Evolutionary conservation across 2,888 invertebrate genomes (phyloP), one percentile per base, ranked within the genome.

Genomic region (Synergus laeviventris): DNA sequence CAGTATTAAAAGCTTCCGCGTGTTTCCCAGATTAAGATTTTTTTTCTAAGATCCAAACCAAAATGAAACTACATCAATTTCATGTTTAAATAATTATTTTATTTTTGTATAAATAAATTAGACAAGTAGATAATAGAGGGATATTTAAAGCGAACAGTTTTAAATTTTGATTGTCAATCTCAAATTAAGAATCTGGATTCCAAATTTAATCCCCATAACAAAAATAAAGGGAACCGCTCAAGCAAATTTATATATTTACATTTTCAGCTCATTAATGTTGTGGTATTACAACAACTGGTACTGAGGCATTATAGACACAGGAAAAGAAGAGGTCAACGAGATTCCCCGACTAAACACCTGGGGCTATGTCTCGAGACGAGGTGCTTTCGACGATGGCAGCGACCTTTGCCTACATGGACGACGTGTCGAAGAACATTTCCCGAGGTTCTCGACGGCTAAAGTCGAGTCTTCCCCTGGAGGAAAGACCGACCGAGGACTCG

Each of bases 361-460:
- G n/a, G 45, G 36, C 70, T 3, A 70, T 70, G 70, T 70, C 70
- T 70, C 70, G 49, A 70, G 70, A 70, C 31, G 70, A 70, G 45
- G 70, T 70, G 45, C 31, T 49, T 1, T n/a, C 49, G 31, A 49
- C 70, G 3, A 70, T 70, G 45, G 70, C n/a, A 70, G 70, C 24
- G 36, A 54, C 45, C 5, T 70, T 70, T 45, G 70, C 49, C n/a
- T 70, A 70, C n/a, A 54, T 70, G 70, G 49, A 70, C 16, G 70
- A 70, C 45, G 31, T 70, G 12, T 70, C 70, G 31, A 70, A 70
- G 70, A 54, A 36, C n/a, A 31, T 70, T 24, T 70, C 70, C n/a
- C 70, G 49, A 12, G 70, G 70, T n/a, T 70, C 70, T n/a, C 70
- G 70, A 2, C 49, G 49, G 5, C n/a, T 70, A 9, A 70, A 70